Conservation (phyloP, 35 echinoderm and acorn worm species). For the Stichopus chloronotus region DNA sequence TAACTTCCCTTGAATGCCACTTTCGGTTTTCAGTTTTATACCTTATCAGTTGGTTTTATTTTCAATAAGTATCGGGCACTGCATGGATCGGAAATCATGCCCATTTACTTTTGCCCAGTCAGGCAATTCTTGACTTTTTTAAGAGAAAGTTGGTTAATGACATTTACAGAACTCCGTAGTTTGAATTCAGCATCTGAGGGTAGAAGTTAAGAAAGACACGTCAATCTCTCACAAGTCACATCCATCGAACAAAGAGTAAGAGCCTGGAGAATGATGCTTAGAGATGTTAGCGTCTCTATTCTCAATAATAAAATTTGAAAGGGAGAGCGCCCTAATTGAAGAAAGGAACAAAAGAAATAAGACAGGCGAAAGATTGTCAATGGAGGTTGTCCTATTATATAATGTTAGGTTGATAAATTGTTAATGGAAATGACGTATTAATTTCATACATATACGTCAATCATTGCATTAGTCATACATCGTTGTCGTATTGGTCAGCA, state of each 20-base stretch:
- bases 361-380: constrained; percentile 32
- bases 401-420: not conserved
- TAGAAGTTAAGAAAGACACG: constrained; percentile 4
- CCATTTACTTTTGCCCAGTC: no score
- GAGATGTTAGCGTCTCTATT: not conserved
- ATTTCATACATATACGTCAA: constrained; percentile 42
- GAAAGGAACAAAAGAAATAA: constrained; percentile 18
- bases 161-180: not conserved
- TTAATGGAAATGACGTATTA: constrained; percentile 44
- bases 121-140: not conserved
- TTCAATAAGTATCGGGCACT: no score
- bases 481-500: not conserved
- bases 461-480: constrained; percentile 41
- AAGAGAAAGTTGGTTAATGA: not conserved
- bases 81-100: no score
- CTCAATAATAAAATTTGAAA: constrained; percentile 21
- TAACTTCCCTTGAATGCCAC: no score
- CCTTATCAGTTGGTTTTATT: no score
- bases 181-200: not conserved
- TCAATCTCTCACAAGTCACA: constrained; percentile 12
- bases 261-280: not conserved
- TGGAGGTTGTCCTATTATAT: not conserved
- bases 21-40: no score
- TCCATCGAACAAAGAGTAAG: constrained; percentile 21
- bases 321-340: constrained; percentile 43